Evolutionary conservation across 2,113 vertebrate species (phyloP).

Genomic region (Acrocephalus arundinaceus): DNA sequence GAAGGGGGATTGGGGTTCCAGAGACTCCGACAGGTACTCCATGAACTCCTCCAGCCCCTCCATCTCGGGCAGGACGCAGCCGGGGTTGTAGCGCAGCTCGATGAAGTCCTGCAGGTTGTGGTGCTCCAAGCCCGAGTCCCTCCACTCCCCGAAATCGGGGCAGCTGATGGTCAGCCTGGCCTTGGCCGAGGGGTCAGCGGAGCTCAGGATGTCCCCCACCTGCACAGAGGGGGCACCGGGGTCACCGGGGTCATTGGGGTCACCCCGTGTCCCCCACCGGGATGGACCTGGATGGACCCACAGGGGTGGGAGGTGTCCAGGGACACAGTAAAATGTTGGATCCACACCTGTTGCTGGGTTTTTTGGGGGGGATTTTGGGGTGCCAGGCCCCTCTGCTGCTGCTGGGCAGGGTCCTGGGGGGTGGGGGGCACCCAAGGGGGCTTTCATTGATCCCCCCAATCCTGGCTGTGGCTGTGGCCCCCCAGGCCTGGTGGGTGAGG

Average conservation of each 20-base stretch:
- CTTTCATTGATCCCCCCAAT: fast-evolving
- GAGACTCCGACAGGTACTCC: slow-evolving; percentile 88
- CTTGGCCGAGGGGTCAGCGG: slow-evolving; percentile 50
- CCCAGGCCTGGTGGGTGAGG: neutral
- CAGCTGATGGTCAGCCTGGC: slow-evolving; percentile 85
- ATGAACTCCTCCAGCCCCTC: slow-evolving; percentile 92
- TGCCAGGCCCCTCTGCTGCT: neutral
- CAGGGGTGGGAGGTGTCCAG: neutral
- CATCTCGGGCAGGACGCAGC: slow-evolving; percentile 74
- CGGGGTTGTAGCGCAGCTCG: slow-evolving; percentile 81
- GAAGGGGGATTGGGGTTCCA: slow-evolving; percentile 86
- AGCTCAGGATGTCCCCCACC: slow-evolving; percentile 81
- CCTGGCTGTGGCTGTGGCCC: fast-evolving
- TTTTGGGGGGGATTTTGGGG: neutral
- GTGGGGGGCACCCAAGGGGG: too few species aligned
- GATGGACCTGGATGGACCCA: fast-evolving
- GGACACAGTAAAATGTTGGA: fast-evolving
- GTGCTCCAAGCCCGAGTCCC: slow-evolving; percentile 62
- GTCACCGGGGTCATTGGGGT: neutral
- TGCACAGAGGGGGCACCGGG: neutral
- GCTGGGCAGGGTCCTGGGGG: neutral
- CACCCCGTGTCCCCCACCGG: fast-evolving
- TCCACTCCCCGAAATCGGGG: slow-evolving; percentile 83
- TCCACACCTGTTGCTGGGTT: neutral
- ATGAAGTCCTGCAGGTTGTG: slow-evolving; percentile 80